Base-by-base conservation (phyloP, 2,888 invertebrate genomes). In the Drosophila fulvimacula region DNA sequence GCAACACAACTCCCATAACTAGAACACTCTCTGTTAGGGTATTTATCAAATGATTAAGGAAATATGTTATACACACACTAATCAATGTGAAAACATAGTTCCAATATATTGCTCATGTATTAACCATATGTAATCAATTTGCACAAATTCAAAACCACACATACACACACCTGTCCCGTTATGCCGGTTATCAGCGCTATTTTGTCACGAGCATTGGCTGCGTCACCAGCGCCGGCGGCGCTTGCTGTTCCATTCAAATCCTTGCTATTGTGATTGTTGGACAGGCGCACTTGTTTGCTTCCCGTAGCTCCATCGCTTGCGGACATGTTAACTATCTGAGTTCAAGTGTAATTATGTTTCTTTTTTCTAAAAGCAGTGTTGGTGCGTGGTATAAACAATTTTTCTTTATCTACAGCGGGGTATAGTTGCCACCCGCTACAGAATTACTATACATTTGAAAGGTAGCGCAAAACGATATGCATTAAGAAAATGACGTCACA, bases 181-280 rank as follows among this genome's bases (percentile, higher is more conserved):
- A 99, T 98, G 79, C 99, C 99, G 69, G 99, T 99, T 89, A 99
- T 96, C 65, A 99, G 93, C 13, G 99, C 99, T 53, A 98, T 81
- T 49, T 82, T 82, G 66, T 73, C 73, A 67, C 71, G 75, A 48
- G 55, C 32, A 15, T 38, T 36, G 19, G 24, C 27, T 15, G 44
- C 70, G 65, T 61, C 64, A 1, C 62, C 67, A n/a, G 41, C 51
- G 15, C 61, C 59, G 32, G 41, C 53, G 38, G 51, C 44, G 10
- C 21, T 44, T 38, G 56, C 24, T 24, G 46, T 66, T 21, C 80
- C 80, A 69, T 84, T 84, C n/a, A 69, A 67, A 27, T 83, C 75
- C 61, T 67, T 73, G 57, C 46, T 67, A 59, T 63, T 73, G 15
- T 69, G 66, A 44, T 66, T 71, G 52, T 69, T 73, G n/a, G 42